Conservation (phyloP, 2,888 invertebrate species). For the Hypomecis punctinalis region DNA sequence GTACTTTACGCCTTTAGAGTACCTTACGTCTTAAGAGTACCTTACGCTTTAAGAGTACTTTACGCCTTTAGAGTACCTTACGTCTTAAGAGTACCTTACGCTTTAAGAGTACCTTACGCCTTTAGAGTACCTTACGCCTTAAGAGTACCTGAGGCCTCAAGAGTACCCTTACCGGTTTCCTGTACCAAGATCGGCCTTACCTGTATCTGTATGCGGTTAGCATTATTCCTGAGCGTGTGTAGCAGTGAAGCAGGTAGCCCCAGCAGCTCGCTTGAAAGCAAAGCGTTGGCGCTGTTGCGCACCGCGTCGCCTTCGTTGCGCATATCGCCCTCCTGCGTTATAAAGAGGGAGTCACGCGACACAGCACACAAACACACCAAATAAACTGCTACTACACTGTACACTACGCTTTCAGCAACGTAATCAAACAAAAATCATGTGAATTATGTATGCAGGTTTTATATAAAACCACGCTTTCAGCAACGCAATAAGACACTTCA, state of each 20-base stretch:
- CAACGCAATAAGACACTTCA: neutral
- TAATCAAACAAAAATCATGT: too few relatives aligned
- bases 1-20: too few relatives aligned
- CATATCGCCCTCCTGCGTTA: constrained; percentile 50
- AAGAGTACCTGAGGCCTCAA: too few relatives aligned
- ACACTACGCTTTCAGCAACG: constrained; percentile 4
- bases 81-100: too few relatives aligned
- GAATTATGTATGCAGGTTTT: too few relatives aligned
- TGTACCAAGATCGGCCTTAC: constrained; percentile 43
- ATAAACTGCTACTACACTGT: constrained; percentile 2
- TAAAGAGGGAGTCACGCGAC: constrained; percentile 41
- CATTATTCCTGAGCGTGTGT: constrained; percentile 68
- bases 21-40: too few relatives aligned
- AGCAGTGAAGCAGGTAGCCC: constrained; percentile 82
- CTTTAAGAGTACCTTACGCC: too few relatives aligned
- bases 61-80: too few relatives aligned
- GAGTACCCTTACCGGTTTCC: too few relatives aligned
- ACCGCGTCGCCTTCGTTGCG: constrained; percentile 84
- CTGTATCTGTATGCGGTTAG: constrained; percentile 71
- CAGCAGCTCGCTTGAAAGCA: constrained; percentile 89
- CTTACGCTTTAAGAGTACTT: too few relatives aligned
- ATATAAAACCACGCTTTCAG: constrained; percentile 3
- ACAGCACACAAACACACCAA: constrained; percentile 28
- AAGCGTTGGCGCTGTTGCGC: constrained; percentile 92
- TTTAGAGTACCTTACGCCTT: too few relatives aligned